Evolutionary conservation across 2,888 invertebrate genomes (phyloP).

Genomic region (Diabrotica balteata): DNA sequence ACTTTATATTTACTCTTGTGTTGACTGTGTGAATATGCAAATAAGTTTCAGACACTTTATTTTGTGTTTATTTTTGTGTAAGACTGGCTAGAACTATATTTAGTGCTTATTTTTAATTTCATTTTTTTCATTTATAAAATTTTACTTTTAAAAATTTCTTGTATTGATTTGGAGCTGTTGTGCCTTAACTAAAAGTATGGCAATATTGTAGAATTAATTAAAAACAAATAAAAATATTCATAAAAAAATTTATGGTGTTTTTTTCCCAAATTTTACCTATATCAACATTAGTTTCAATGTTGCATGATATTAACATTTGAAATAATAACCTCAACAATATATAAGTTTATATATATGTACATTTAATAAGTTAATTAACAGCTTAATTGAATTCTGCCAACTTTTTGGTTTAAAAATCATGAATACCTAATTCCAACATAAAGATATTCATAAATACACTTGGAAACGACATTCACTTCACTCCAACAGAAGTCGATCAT

Average conservation of each 20-base stretch:
- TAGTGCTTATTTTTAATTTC: conserved; percentile 18
- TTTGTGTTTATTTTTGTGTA: conserved; percentile 16
- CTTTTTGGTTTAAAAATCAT: too few species aligned
- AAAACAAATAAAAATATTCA: neutral
- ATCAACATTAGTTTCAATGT: neutral
- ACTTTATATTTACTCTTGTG: conserved; percentile 33
- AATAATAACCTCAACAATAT: neutral
- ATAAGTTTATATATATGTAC: too few species aligned
- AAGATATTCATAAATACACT: too few species aligned
- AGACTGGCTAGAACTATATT: conserved; percentile 6
- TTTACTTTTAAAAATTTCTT: conserved; percentile 25
- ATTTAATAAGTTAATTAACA: too few species aligned
- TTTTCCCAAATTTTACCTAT: neutral
- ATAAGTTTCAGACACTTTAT: conserved; percentile 15
- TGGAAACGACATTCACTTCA: too few species aligned
- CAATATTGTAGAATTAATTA: conserved; percentile 1
- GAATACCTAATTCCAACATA: too few species aligned
- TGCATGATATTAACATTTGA: neutral
- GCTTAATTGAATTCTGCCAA: too few species aligned
- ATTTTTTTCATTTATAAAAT: conserved; percentile 4
- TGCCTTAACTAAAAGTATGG: conserved; percentile 47
- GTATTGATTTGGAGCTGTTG: conserved; percentile 53
- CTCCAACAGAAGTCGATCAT: too few species aligned
- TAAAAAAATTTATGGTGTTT: neutral
- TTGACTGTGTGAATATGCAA: conserved; percentile 22